These are phyloP conservation scores for Lissonota sp. DNA, from an alignment of 2,888 invertebrate species.

Conservation along the genomic window DNA sequence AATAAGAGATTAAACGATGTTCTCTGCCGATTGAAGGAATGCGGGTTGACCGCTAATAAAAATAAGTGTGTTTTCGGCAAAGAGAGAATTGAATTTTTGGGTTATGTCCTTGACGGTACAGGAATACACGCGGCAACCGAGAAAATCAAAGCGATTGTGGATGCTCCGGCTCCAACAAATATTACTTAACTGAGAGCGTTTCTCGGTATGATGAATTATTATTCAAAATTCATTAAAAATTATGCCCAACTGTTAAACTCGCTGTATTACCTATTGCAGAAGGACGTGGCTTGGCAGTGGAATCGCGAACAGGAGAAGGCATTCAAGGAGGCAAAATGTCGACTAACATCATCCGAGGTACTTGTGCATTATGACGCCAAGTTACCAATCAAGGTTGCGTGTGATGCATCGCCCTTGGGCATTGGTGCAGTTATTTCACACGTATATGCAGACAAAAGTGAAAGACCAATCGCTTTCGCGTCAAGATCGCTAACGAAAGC, in stretches of 20 bases:
- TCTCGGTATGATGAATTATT: slow-evolving; percentile 34
- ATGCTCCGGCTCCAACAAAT: slow-evolving; percentile 23
- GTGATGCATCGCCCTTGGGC: slow-evolving; percentile 47
- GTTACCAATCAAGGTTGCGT: slow-evolving; percentile 18
- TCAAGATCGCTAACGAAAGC: slow-evolving; percentile 58
- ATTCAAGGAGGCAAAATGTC: too few species aligned
- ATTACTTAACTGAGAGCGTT: slow-evolving; percentile 5
- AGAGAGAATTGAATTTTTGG: slow-evolving; percentile 34
- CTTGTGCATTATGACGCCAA: background rate
- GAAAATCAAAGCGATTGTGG: slow-evolving; percentile 7
- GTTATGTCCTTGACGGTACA: slow-evolving; percentile 11
- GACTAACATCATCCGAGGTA: too few species aligned
- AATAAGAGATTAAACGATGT: slow-evolving; percentile 33
- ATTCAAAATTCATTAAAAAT: too few species aligned
- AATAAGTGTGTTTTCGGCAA: slow-evolving; percentile 37
- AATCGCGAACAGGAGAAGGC: too few species aligned
- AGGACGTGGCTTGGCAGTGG: too few species aligned
- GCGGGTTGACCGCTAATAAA: slow-evolving; percentile 17
- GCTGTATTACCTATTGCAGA: too few species aligned
- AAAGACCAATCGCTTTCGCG: slow-evolving; percentile 65
- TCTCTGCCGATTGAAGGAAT: slow-evolving; percentile 14
- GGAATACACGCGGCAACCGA: background rate
- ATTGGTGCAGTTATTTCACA: slow-evolving; percentile 49
- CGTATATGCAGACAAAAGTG: slow-evolving; percentile 47
- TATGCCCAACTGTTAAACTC: too few species aligned